Base-by-base conservation (phyloP, 2,888 invertebrate genomes). In the Sialis fuliginosa region DNA sequence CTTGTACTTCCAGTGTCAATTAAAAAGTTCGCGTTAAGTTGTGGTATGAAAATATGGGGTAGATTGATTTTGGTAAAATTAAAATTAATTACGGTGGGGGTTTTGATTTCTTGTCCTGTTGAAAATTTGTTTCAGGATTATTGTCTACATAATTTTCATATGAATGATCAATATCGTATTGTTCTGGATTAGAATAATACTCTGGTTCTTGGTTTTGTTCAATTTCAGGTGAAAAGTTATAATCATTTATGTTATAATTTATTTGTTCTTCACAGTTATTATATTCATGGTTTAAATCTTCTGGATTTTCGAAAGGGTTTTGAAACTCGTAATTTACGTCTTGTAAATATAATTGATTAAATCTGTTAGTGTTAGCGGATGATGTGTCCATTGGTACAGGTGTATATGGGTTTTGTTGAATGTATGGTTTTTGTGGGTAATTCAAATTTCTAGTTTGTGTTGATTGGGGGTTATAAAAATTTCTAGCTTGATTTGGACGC, bases 21-120 rank as follows among this genome's bases (percentile, higher is more conserved):
- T 32, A 51, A 34, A 42, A 51, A 51, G 30, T 48, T 50, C 4
- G 47, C 47, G n/a, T 50, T 42, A 6, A 48, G n/a, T 50, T 51
- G 48, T 6, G 51, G 51, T 9, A 51, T 44, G 7, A 40, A 42
- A 45, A 51, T 48, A 32, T 33, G 37, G 10, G 49, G 49, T 42
- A 51, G 41, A 33, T 47, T 22, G 4, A 30, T 6, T 33, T 33
- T 46, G 2, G 37, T 39, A 39, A 45, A 39, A 46, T 50, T 50
- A 37, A 50, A 12, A 37, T 33, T 22, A 39, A 50, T 46, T 50
- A 48, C 33, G 39, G 42, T 7, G 8, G 32, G 12, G 2, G 8
- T 34, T 13, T 41, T 4, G 44, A 30, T 9, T 2, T 2, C 1
- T 31, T 43, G 10, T 12, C 30, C 30, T 31, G 35, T 8, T 35